Percentiles rank a stretch among this genome's conserved stretches.
These are phyloP conservation scores for Eutolmus rufibarbis DNA, from an alignment of 2,888 invertebrate species.

Conservation along the genomic window DNA sequence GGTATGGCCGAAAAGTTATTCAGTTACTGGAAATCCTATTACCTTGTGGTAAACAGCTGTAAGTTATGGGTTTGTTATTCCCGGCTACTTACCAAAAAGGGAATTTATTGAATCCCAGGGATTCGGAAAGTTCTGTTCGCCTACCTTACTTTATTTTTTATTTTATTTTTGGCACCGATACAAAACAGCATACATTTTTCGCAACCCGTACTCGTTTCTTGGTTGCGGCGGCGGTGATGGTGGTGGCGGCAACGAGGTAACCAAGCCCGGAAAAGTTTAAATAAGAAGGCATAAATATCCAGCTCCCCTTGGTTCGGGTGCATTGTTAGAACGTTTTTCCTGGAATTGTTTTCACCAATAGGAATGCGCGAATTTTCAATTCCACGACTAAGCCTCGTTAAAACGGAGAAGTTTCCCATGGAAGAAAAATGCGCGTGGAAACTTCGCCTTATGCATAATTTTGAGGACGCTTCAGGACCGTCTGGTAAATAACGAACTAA, in stretches of 20 bases:
- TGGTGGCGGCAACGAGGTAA: neutral
- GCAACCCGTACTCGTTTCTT: neutral
- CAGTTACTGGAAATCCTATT: neutral
- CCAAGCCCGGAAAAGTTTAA: neutral
- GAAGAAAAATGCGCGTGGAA: neutral
- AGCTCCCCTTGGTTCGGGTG: neutral
- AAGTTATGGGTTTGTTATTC: conserved; percentile 32
- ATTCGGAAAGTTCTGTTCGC: neutral
- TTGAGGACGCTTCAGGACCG: neutral
- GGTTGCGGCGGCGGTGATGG: neutral
- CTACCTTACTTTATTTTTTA: neutral
- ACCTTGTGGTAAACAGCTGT: conserved; percentile 18
- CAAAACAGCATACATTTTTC: conserved; percentile 22
- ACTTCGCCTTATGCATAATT: neutral
- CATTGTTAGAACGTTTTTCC: neutral
- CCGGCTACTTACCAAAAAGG: conserved; percentile 6
- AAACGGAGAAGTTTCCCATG: neutral
- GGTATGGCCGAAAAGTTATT: neutral
- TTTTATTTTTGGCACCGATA: neutral
- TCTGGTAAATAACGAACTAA: neutral
- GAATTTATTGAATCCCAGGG: conserved; percentile 24
- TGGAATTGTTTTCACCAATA: neutral
- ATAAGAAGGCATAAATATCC: neutral
- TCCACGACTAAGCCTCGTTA: neutral
- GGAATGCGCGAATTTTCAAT: neutral